Percentiles rank a stretch among this genome's conserved stretches.
Conservation (phyloP, 2,797 vertebrate species). For the Buceros bicornis region DNA sequence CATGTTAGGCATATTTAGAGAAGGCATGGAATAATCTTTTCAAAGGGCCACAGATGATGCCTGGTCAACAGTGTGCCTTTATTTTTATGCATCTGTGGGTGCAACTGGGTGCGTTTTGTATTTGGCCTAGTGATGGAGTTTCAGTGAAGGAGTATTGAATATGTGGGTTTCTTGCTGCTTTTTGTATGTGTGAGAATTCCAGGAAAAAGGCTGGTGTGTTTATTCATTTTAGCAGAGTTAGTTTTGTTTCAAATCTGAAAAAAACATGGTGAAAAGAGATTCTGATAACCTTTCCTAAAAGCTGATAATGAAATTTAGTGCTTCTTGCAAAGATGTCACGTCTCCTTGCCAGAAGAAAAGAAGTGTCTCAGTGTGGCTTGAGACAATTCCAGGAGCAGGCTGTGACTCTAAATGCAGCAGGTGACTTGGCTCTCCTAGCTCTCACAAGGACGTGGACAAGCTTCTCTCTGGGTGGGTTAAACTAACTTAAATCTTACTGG, state of each 20-base stretch:
- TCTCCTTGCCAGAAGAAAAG: not conserved
- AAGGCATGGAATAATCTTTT: not conserved
- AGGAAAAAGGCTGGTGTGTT: not conserved
- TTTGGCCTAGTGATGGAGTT: not conserved
- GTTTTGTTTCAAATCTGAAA: conserved; percentile 5
- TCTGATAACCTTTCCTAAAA: not conserved
- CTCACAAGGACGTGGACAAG: not conserved
- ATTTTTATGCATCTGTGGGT: not conserved
- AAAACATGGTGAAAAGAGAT: not conserved
- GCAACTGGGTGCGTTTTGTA: not conserved
- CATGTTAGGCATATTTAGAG: not conserved
- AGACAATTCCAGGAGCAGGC: not conserved
- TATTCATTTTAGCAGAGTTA: not conserved
- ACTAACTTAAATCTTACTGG: not conserved
- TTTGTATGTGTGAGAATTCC: not conserved
- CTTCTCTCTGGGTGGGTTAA: not conserved
- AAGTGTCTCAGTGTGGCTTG: not conserved
- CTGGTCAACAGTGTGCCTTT: not conserved
- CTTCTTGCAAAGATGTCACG: not conserved
- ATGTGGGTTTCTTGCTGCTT: not conserved
- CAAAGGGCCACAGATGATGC: not conserved
- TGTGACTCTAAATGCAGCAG: not conserved
- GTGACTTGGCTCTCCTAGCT: not conserved
- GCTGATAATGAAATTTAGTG: not conserved
- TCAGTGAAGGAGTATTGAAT: not conserved